These are phyloP conservation scores for Propsilocerus akamusi DNA, from an alignment of 1,140 invertebrate genomes.

Conservation along the genomic window DNA sequence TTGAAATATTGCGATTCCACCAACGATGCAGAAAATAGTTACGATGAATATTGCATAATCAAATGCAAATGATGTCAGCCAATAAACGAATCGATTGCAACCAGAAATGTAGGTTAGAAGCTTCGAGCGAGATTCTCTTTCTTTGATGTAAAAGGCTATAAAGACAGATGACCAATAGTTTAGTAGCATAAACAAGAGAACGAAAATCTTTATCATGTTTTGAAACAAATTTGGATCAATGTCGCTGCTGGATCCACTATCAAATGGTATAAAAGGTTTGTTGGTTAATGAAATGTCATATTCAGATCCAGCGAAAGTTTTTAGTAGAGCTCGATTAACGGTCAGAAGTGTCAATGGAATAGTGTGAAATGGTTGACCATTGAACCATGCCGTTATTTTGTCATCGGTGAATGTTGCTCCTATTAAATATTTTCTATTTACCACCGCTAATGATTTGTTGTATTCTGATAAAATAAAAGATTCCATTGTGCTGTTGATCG, in stretches of 20 bases:
- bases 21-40: constrained; percentile 28
- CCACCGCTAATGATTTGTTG: constrained; percentile 17
- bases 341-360: constrained; percentile 20
- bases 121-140: constrained; percentile 31
- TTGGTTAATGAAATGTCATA: constrained; percentile 39
- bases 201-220: constrained; percentile 31
- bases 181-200: constrained; percentile 40
- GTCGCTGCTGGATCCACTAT: constrained; percentile 14
- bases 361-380: constrained; percentile 25
- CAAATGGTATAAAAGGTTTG: constrained; percentile 34
- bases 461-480: constrained; percentile 21
- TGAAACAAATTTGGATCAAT: constrained; percentile 6
- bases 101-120: constrained; percentile 50
- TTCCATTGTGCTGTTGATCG: constrained; percentile 19
- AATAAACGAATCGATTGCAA: constrained; percentile 46
- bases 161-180: background rate
- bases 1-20: constrained; percentile 34
- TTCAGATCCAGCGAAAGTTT: constrained; percentile 15
- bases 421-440: constrained; percentile 23
- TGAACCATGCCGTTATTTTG: constrained; percentile 22
- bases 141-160: constrained; percentile 18
- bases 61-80: constrained; percentile 50
- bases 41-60: constrained; percentile 46
- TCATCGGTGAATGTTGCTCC: constrained; percentile 21
- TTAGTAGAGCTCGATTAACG: constrained; percentile 19